Conservation (phyloP, 1,140 invertebrate species). For the Drosophila erecta region DNA sequence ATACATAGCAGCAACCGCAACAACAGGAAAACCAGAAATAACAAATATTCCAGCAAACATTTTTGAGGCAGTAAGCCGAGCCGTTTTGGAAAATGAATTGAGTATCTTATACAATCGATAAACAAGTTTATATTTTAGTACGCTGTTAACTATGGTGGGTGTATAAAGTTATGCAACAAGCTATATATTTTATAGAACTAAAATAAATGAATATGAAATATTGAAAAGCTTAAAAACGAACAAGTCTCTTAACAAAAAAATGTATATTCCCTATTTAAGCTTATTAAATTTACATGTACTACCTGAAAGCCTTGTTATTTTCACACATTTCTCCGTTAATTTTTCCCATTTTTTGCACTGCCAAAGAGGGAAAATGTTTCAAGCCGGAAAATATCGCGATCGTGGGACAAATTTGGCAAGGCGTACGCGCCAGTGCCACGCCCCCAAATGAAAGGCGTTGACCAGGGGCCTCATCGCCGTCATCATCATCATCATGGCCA, state of each 20-base stretch:
- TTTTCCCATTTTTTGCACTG: background rate
- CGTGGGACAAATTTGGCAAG: slow-evolving; percentile 16
- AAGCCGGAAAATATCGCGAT: slow-evolving; percentile 14
- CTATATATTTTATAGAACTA: background rate
- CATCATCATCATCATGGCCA: slow-evolving; percentile 7
- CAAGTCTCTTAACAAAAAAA: no score
- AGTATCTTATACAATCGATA: slow-evolving; percentile 53
- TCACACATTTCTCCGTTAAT: background rate
- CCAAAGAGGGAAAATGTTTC: background rate
- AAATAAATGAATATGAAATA: background rate
- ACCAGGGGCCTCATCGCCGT: slow-evolving; percentile 5
- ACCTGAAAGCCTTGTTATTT: background rate
- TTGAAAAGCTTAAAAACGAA: no score
- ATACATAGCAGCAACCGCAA: slow-evolving; percentile 64
- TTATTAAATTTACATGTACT: no score
- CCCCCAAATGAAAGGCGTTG: slow-evolving; percentile 15
- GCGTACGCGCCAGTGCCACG: slow-evolving; percentile 6
- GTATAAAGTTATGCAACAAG: background rate
- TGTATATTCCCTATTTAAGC: no score
- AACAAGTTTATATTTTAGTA: slow-evolving; percentile 42
- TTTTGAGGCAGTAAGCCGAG: slow-evolving; percentile 29
- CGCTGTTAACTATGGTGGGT: background rate
- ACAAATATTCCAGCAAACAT: slow-evolving; percentile 29
- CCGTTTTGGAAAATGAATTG: slow-evolving; percentile 60
- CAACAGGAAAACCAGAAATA: slow-evolving; percentile 15